A percentile compares a stretch with the other conserved stretches of the same genome.
These are phyloP conservation scores for Megaceryle alcyon DNA, from an alignment of 2,797 vertebrate species.

Conservation along the genomic window DNA sequence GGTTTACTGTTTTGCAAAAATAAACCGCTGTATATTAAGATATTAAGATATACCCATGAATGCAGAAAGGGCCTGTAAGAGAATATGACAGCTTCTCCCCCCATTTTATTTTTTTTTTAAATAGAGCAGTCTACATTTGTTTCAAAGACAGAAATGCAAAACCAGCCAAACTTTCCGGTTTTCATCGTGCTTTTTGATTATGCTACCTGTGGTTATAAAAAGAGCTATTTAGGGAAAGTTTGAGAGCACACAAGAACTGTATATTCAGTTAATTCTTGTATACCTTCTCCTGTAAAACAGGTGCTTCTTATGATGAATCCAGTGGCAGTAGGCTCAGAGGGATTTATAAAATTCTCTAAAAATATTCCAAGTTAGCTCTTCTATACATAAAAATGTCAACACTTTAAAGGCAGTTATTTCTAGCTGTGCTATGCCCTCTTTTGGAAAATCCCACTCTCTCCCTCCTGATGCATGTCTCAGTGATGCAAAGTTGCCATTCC, in stretches of 20 bases:
- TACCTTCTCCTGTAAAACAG: constrained; percentile 16
- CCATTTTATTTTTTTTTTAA: not conserved
- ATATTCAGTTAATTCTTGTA: not conserved
- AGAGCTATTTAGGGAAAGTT: constrained; percentile 21
- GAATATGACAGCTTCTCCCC: not conserved
- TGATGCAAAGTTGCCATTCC: not conserved
- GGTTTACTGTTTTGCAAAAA: constrained; percentile 4
- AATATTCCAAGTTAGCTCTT: constrained; percentile 60
- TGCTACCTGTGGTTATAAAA: not conserved
- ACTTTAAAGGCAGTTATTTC: constrained; percentile 66
- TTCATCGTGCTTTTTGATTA: not conserved
- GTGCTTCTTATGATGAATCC: constrained; percentile 23
- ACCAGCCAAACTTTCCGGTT: constrained; percentile 4
- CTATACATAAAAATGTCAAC: constrained; percentile 62
- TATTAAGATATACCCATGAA: not conserved
- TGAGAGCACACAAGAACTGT: not conserved
- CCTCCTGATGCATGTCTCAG: constrained; percentile 34
- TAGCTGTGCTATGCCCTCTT: constrained; percentile 55
- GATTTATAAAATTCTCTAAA: constrained; percentile 60
- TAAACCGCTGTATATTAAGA: not conserved
- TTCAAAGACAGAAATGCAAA: constrained; percentile 9
- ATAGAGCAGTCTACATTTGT: not conserved
- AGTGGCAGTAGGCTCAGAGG: constrained; percentile 1
- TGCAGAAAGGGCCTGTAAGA: not conserved
- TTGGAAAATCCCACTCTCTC: constrained; percentile 61